Percentiles rank a stretch among this genome's conserved stretches.
These are phyloP conservation scores for Aurelia aurita DNA, from an alignment of 30 jellyfish, hydroid and myxozoan species.

Conservation along the genomic window DNA sequence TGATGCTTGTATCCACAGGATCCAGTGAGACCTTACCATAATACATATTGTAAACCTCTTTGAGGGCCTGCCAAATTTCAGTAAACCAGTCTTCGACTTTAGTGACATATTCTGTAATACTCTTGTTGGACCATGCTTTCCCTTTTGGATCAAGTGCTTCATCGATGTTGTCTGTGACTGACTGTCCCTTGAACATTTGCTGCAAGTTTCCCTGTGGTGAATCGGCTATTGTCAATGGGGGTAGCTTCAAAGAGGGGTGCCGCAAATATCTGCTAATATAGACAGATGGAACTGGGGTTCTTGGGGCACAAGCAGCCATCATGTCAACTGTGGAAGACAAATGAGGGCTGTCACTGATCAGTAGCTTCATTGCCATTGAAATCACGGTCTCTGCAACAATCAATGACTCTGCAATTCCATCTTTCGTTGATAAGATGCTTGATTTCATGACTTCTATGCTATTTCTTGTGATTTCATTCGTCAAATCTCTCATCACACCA, in stretches of 20 bases:
- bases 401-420: slow-evolving; percentile 63
- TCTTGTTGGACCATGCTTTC: slow-evolving; percentile 93
- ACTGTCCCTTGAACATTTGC: slow-evolving; percentile 57
- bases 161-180: slow-evolving; percentile 34
- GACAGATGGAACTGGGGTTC: slow-evolving; percentile 78
- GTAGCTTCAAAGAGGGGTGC: slow-evolving; percentile 78
- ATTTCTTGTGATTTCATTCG: slow-evolving; percentile 47
- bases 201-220: slow-evolving; percentile 58
- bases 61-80: slow-evolving; percentile 72
- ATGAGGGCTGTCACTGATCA: slow-evolving; percentile 47
- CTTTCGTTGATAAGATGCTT: slow-evolving; percentile 28
- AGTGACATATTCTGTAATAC: slow-evolving; percentile 76
- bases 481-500: slow-evolving; percentile 58
- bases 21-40: slow-evolving; percentile 63
- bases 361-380: slow-evolving; percentile 81
- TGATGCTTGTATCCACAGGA: slow-evolving; percentile 85
- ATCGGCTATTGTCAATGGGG: slow-evolving; percentile 44
- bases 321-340: slow-evolving; percentile 81
- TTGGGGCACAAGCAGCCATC: slow-evolving; percentile 81
- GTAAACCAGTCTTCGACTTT: slow-evolving; percentile 72
- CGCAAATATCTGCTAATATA: slow-evolving; percentile 65
- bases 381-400: slow-evolving; percentile 81
- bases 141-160: slow-evolving; percentile 89
- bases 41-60: slow-evolving; percentile 74
- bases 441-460: slow-evolving; percentile 28